Evolutionary conservation across 2,888 invertebrate species (phyloP), one percentile per base, ranked within the genome.

Genomic region (Meiosimyza platycephala): DNA sequence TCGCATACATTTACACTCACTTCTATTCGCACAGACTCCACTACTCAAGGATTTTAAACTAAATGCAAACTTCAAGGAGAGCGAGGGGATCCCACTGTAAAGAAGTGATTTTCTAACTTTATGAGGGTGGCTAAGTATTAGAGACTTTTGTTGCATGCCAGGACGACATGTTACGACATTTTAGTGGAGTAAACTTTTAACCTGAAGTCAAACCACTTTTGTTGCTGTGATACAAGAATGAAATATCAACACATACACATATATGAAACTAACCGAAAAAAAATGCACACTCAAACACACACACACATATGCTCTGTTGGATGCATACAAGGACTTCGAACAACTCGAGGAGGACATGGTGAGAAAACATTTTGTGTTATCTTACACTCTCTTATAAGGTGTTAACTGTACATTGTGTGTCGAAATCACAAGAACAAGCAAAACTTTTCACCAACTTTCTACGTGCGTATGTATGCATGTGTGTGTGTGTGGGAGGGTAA

Each of bases 321-420:
- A 16, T 9, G 33, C 18, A 40, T 28, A n/a, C 28, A 51, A 60
- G 69, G 40, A 51, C 60, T 33, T 54, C 60, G 33, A 40, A 9
- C 40, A 40, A 40, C 52, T 60, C 28, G 11, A 60, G 69, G 11
- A 60, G 69, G 60, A 69, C 51, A 48, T 52, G 64, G 68, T 60
- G 50, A 60, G 54, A 72, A 74, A 54, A 67, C 33, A 54, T 60
- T 54, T 72, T 65, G 50, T 71, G 65, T 66, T 63, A 55, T 68
- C 69, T 66, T 66, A 65, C 62, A 71, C 71, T 59, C 57, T 71
- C 50, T 59, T 62, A 72, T 64, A 75, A 76, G 77, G 78, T 77
- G 78, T 78, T 78, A 78, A 76, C 75, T 76, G 76, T 74, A 78
- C 78, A 78, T 75, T 78, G 77, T 78, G 74, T 76, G 77, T 76